Conservation (phyloP, 2,888 invertebrate species). For the Ormyrus rosae region DNA sequence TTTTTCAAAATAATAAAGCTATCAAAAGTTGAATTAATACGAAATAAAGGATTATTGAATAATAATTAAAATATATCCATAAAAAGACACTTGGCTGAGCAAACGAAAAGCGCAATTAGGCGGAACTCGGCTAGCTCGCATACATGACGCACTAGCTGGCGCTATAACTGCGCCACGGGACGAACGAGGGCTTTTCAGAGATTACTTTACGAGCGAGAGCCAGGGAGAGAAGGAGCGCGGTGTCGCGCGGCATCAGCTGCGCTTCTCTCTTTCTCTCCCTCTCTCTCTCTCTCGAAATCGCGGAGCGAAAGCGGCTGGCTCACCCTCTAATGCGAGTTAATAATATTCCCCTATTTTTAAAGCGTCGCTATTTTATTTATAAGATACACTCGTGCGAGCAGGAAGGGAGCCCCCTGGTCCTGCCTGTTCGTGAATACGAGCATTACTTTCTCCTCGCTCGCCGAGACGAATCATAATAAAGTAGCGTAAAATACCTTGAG, state of each 20-base stretch:
- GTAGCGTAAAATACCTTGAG: conserved; percentile 38
- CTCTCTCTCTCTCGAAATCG: conserved; percentile 8
- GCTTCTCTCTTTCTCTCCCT: conserved; percentile 47
- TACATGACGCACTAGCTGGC: background rate
- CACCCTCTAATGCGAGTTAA: conserved; percentile 72
- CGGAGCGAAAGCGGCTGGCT: conserved; percentile 40
- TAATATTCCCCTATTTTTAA: conserved; percentile 72
- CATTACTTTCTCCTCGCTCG: conserved; percentile 21
- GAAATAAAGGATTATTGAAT: background rate
- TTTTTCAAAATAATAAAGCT: no score
- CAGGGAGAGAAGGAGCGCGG: conserved; percentile 1
- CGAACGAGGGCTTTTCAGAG: conserved; percentile 37
- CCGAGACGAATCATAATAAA: conserved; percentile 45
- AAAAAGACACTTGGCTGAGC: background rate
- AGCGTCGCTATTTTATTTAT: conserved; percentile 70
- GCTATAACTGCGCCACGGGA: background rate
- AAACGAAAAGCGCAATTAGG: conserved; percentile 39
- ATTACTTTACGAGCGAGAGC: conserved; percentile 52
- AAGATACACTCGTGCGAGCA: conserved; percentile 56
- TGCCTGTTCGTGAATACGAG: background rate
- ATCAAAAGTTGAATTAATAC: no score
- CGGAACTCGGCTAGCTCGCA: conserved; percentile 9
- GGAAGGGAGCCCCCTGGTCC: background rate
- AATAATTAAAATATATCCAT: background rate
- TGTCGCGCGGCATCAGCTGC: conserved; percentile 68